Evolutionary conservation across 2,888 invertebrate genomes (phyloP), one percentile per base, ranked within the genome.

Genomic region (Tipula lateralis): DNA sequence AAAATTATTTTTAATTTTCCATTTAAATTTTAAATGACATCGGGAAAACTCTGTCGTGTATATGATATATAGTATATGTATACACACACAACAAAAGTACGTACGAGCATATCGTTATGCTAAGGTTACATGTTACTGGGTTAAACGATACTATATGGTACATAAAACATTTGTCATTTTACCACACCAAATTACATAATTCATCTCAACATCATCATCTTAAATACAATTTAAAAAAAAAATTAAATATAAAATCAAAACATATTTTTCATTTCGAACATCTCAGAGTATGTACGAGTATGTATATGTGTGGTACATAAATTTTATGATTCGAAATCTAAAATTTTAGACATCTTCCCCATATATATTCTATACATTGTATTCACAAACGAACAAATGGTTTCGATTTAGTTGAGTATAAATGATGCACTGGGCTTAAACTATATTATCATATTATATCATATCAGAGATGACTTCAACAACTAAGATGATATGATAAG

Each of bases 81-180:
- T n/a, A 16, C n/a, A 44, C n/a, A 44, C n/a, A 44, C 2, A n/a
- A n/a, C n/a, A n/a, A n/a, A n/a, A n/a, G n/a, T n/a, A n/a, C n/a
- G 39, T 39, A 66, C 66, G 66, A 66, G 66, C 12, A 36, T 44
- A 44, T 44, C n/a, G 16, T 6, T 44, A 29, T 82, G 29, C 82
- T 82, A 30, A 82, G 82, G 82, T 82, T 82, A 82, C 82, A 82
- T 82, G 82, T 32, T 82, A 82, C 24, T 82, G 82, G 82, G 82
- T 82, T 82, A 82, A 82, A 30, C 9, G 82, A 82, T 32, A 82
- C 32, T 82, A 82, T 30, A 82, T 16, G 7, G 9, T 82, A 82
- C 82, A 82, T 82, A 82, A 82, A 82, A 29, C 82, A 82, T 82
- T 82, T 82, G 82, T 82, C 82, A 82, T 66, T 66, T 66, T 66